Conservation (phyloP, 2,797 vertebrate species). For the Glossophaga mutica region DNA sequence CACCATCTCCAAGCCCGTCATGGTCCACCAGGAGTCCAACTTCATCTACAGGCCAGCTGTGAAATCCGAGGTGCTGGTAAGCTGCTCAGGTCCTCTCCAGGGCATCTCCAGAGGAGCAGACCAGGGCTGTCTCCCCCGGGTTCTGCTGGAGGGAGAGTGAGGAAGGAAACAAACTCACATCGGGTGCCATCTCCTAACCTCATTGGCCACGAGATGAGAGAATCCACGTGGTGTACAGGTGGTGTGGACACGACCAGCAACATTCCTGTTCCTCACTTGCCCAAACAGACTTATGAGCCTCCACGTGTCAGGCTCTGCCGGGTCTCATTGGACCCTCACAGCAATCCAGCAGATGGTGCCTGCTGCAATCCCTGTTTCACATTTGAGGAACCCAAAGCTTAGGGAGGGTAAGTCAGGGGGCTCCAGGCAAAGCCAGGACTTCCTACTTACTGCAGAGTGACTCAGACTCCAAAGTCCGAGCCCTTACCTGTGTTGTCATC, state of each 20-base stretch:
- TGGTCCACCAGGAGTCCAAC: conserved; percentile 92
- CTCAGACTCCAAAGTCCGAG: neutral
- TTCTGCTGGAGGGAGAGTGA: neutral
- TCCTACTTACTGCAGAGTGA: neutral
- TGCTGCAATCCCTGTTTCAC: neutral
- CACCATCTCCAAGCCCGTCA: conserved; percentile 95
- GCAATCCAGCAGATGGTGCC: neutral
- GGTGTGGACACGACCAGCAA: neutral
- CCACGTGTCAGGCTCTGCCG: neutral
- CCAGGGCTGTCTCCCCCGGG: neutral
- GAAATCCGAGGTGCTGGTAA: conserved; percentile 93
- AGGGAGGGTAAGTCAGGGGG: neutral
- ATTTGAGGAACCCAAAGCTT: neutral
- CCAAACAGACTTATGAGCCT: neutral
- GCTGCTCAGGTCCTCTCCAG: conserved; percentile 59
- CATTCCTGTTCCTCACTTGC: neutral
- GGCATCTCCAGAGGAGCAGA: neutral
- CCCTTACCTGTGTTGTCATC: neutral
- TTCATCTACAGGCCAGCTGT: conserved; percentile 86
- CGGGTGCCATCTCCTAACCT: neutral
- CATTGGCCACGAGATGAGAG: neutral
- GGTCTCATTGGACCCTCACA: neutral
- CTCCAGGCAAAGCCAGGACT: neutral
- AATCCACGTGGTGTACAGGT: neutral
- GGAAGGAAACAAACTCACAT: neutral